Conservation (phyloP, 2,888 invertebrate genomes). For the Acrobasis consociella region DNA sequence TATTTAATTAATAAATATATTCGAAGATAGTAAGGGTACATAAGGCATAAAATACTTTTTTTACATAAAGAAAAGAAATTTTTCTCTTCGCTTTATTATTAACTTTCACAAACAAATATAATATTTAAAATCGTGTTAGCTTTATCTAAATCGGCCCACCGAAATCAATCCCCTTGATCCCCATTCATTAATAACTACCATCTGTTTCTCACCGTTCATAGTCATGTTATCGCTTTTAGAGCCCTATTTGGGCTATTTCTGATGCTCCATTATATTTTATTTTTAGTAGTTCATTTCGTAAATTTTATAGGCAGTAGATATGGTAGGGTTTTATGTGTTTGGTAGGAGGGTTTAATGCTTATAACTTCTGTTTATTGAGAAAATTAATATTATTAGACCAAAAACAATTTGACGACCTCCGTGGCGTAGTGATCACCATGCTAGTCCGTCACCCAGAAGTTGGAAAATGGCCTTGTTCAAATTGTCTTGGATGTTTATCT, state of each 20-base stretch:
- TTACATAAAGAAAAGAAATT: not conserved
- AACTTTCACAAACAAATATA: not conserved
- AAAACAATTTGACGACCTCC: too few species aligned
- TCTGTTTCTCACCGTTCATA: not conserved
- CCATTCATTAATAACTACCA: constrained; percentile 1
- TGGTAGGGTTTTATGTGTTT: constrained; percentile 10
- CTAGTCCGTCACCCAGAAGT: too few species aligned
- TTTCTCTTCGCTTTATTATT: not conserved
- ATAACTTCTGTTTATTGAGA: not conserved
- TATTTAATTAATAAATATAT: too few species aligned
- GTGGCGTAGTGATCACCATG: too few species aligned
- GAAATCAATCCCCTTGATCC: constrained; percentile 7
- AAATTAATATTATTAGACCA: too few species aligned
- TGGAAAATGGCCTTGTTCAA: too few species aligned
- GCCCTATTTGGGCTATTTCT: constrained; percentile 18
- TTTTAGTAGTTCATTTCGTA: not conserved
- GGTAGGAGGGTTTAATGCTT: too few species aligned
- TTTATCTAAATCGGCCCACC: not conserved
- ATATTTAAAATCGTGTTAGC: not conserved
- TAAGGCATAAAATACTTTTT: too few species aligned
- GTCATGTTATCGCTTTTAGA: constrained; percentile 20
- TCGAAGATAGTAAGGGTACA: too few species aligned
- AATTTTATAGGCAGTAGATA: not conserved
- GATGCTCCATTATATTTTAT: constrained; percentile 16
- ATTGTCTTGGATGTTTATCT: too few species aligned